Evolutionary conservation across 2,113 vertebrate genomes (phyloP), one percentile per base, ranked within the genome.

Genomic region (Melospiza melodia): DNA sequence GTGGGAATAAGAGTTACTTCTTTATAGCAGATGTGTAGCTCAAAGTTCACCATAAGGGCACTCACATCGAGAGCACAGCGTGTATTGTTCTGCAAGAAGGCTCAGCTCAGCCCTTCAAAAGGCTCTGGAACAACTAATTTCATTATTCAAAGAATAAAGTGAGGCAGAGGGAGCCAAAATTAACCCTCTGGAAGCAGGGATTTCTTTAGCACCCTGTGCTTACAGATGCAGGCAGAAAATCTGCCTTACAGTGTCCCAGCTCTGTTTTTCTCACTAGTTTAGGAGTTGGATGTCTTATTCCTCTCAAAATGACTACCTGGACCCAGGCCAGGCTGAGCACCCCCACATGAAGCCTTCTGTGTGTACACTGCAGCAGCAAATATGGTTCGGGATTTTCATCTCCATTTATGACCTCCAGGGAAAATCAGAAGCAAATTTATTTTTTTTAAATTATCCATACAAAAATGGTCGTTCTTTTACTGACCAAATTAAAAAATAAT

Each of bases 11-110:
- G 95, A 97, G 95, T 94, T 95, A 72, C 96, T 97, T 97, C 97
- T 97, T 97, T 93, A 73, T 82, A 97, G 97, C 98, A 98, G 97
- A 98, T 98, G 97, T 98, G 97, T 97, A 95, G 98, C 97, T 96
- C 97, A 98, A 97, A 98, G 98, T 98, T 98, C 98, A 98, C 74
- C 87, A 55, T 52, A 92, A 98, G 97, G 97, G 95, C 97, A 98
- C 88, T 93, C 92, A 58, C 92, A 93, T 89, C 35, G 33, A 94
- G 90, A 97, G 97, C 97, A 96, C 92, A 96, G 96, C 37, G 3
- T 80, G 88, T 71, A 94, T 94, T 97, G 94, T 97, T 95, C 96
- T 87, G 91, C 90, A 72, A 94, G 75, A 83, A 92, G 89, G 93
- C 83, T 43, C 92, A 92, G 83, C 75, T 95, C 89, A 95, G 91